A percentile compares a stretch with the other conserved stretches of the same genome.
These are phyloP conservation scores for Poeciliopsis infans DNA, from an alignment of 2,797 vertebrate genomes.

Conservation along the genomic window DNA sequence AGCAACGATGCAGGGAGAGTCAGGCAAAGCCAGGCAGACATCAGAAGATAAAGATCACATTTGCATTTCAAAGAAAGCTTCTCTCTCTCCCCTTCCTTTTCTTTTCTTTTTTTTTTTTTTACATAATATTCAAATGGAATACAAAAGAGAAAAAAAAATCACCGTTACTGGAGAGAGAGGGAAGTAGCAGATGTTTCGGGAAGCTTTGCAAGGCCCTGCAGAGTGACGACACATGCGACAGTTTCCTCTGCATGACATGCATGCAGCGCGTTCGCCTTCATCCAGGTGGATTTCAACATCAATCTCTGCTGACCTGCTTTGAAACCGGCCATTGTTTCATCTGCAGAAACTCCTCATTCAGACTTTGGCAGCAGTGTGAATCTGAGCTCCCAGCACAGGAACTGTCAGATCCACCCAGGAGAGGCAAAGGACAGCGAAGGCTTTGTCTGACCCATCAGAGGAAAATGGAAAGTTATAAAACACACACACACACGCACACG, in stretches of 20 bases:
- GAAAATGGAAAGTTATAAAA: background rate
- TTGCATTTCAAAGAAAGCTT: background rate
- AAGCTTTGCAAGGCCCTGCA: background rate
- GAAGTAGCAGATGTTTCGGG: background rate
- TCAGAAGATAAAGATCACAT: slow-evolving; percentile 5
- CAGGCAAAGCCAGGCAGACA: background rate
- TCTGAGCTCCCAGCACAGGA: slow-evolving; percentile 23
- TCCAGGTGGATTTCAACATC: background rate
- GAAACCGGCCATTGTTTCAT: background rate
- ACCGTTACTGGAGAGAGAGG: background rate
- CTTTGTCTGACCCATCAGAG: background rate
- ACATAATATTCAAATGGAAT: slow-evolving; percentile 8
- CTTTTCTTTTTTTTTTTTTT: background rate
- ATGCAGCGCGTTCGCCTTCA: background rate
- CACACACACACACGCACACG: background rate
- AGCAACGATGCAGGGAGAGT: background rate
- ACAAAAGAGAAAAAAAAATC: background rate
- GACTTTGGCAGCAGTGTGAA: background rate
- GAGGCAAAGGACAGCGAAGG: background rate
- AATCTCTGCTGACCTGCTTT: background rate
- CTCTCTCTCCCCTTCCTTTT: no score
- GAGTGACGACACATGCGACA: background rate
- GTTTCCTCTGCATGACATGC: background rate
- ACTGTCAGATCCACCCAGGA: slow-evolving; percentile 36
- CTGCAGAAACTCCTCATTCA: background rate